A percentile compares a stretch with the other conserved stretches of the same genome.
These are phyloP conservation scores for Agapostemon virescens DNA, from an alignment of 2,888 invertebrate genomes.

Conservation along the genomic window DNA sequence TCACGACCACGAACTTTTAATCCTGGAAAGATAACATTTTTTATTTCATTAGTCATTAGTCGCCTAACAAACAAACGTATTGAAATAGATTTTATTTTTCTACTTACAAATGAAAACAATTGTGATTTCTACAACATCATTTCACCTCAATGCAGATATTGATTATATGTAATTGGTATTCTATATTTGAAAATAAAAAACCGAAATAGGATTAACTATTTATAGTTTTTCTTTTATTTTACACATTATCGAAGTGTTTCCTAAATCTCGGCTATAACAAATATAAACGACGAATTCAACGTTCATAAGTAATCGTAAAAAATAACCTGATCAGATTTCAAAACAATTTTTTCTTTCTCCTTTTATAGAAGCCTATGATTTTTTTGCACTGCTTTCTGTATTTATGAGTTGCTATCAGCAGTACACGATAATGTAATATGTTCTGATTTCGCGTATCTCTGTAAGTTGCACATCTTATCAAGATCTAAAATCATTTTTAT, in stretches of 20 bases:
- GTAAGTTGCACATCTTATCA: constrained; percentile 24
- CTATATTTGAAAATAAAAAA: not conserved
- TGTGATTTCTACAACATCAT: not conserved
- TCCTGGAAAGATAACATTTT: not conserved
- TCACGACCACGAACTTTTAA: not conserved
- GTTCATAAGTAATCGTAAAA: not conserved
- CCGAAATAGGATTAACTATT: not conserved
- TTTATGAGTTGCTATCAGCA: not conserved
- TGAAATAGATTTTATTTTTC: not conserved
- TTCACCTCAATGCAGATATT: not conserved
- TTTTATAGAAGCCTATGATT: constrained; percentile 5
- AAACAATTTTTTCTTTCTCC: not conserved
- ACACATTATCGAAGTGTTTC: not conserved
- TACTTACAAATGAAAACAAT: not conserved
- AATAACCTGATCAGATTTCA: constrained; percentile 13
- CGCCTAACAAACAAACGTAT: not conserved
- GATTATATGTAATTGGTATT: not conserved
- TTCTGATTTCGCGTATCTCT: not conserved
- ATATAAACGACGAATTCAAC: not conserved
- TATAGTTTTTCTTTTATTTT: constrained; percentile 4
- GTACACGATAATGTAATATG: not conserved
- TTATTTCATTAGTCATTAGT: not conserved
- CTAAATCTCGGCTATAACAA: not conserved
- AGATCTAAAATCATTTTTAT: not conserved
- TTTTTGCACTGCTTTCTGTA: not conserved